A percentile compares a stretch with the other conserved stretches of the same genome.
phyloP scores from a whole-genome alignment of 2,888 invertebrate genomes.

The Brachypalpus laphriformis region DNA sequence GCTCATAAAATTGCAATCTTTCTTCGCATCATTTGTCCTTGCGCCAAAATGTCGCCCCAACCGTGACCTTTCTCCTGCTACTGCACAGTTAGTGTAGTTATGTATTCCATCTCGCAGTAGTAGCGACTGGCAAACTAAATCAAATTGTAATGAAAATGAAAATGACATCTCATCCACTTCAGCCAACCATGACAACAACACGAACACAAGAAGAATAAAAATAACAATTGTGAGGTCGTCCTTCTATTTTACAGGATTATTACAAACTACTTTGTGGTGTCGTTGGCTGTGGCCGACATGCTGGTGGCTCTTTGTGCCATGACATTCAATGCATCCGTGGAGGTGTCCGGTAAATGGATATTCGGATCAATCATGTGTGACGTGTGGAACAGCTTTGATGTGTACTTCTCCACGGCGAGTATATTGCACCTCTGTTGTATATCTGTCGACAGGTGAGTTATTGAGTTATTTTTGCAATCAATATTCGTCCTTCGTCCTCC shows the following conservation, averaged over 20 bases:
- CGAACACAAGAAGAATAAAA: conserved; percentile 28
- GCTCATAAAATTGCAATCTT: conserved; percentile 69
- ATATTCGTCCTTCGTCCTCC: conserved; percentile 27
- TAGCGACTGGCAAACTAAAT: conserved; percentile 54
- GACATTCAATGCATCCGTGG: conserved; percentile 96
- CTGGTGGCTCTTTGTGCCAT: conserved; percentile 95
- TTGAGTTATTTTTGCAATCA: conserved; percentile 71
- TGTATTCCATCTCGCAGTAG: conserved; percentile 29
- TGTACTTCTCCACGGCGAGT: conserved; percentile 95
- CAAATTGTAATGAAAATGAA: conserved; percentile 68
- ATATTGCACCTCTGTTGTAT: conserved; percentile 97
- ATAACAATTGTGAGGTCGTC: conserved; percentile 27
- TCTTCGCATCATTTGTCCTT: conserved; percentile 64
- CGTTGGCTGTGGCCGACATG: conserved; percentile 96
- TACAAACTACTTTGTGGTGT: conserved; percentile 98
- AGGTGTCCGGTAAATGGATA: conserved; percentile 92
- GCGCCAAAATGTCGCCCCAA: conserved; percentile 71
- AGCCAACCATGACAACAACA: conserved; percentile 18
- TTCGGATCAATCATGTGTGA: conserved; percentile 96
- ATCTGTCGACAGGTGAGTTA: conserved; percentile 88
- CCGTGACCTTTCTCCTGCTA: conserved; percentile 48
- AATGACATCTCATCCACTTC: conserved; percentile 39
- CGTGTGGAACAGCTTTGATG: conserved; percentile 96
- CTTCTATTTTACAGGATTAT: conserved; percentile 86
- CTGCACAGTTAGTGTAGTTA: conserved; percentile 5